Percentiles rank a stretch among this genome's conserved stretches.
These are phyloP conservation scores for Charanyca ferruginea DNA, from an alignment of 2,888 invertebrate species.

Conservation along the genomic window DNA sequence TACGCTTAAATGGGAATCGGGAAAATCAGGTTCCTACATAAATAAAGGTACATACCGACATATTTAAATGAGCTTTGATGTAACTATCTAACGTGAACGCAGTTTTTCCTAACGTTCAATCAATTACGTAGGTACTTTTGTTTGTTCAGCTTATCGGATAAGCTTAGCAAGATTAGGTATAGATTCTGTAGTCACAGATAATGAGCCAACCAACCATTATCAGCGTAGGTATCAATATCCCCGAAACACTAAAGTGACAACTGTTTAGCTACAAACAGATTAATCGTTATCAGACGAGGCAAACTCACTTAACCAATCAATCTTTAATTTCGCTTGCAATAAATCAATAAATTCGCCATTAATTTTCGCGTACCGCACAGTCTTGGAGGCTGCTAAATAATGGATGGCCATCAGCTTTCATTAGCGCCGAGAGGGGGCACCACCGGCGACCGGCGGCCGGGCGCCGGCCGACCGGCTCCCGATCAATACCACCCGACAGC, in stretches of 20 bases:
- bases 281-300: conserved; percentile 59
- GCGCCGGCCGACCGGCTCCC: conserved; percentile 76
- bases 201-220: conserved; percentile 19
- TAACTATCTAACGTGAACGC: not conserved
- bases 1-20: too few relatives aligned
- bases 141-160: not conserved
- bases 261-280: conserved; percentile 53
- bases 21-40: not conserved
- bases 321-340: conserved; percentile 86
- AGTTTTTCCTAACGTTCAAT: conserved; percentile 2
- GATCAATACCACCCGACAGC: conserved; percentile 82
- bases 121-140: conserved; percentile 12
- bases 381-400: conserved; percentile 88
- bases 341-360: conserved; percentile 89
- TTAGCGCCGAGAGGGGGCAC: conserved; percentile 86
- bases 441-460: conserved; percentile 86
- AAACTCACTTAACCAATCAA: conserved; percentile 80
- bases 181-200: conserved; percentile 21
- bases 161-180: conserved; percentile 5
- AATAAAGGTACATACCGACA: too few relatives aligned
- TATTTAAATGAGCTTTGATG: too few relatives aligned
- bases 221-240: conserved; percentile 22
- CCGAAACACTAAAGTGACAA: conserved; percentile 46
- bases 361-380: conserved; percentile 84
- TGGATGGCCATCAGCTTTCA: conserved; percentile 88